A percentile compares a stretch with the other conserved stretches of the same genome.
Conservation (phyloP, 2,113 vertebrate genomes). For the Pimephales promelas region DNA sequence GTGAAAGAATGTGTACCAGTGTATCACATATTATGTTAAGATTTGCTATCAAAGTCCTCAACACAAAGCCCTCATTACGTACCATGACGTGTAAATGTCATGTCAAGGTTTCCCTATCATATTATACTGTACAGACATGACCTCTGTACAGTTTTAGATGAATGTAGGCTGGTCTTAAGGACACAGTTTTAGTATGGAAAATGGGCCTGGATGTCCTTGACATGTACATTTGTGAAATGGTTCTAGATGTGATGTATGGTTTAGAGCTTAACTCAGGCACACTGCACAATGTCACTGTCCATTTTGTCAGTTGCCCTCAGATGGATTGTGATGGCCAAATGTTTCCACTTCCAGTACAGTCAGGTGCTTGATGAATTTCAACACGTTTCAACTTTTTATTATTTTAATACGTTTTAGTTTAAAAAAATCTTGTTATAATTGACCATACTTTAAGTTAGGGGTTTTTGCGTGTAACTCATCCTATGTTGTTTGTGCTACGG, state of each 20-base stretch:
- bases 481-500: not conserved
- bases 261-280: not conserved
- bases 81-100: not conserved
- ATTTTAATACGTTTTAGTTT: no score
- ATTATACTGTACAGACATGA: constrained; percentile 22
- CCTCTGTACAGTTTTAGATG: not conserved
- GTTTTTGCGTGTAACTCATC: not conserved
- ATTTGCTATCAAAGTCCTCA: constrained; percentile 12
- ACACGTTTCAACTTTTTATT: not conserved
- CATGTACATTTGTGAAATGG: constrained; percentile 1
- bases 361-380: not conserved
- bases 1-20: not conserved
- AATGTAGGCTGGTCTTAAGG: not conserved
- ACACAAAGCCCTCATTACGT: not conserved
- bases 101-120: constrained; percentile 29
- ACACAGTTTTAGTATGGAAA: not conserved
- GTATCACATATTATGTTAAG: not conserved
- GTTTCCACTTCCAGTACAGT: constrained; percentile 16
- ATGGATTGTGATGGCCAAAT: not conserved
- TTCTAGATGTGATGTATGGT: constrained; percentile 5
- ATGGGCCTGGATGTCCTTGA: not conserved
- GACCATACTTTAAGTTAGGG: no score
- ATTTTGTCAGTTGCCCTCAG: not conserved
- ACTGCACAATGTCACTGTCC: not conserved
- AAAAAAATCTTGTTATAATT: not conserved